Base-by-base conservation (phyloP, 2,113 vertebrate genomes). In the Todiramphus saurophagus region DNA sequence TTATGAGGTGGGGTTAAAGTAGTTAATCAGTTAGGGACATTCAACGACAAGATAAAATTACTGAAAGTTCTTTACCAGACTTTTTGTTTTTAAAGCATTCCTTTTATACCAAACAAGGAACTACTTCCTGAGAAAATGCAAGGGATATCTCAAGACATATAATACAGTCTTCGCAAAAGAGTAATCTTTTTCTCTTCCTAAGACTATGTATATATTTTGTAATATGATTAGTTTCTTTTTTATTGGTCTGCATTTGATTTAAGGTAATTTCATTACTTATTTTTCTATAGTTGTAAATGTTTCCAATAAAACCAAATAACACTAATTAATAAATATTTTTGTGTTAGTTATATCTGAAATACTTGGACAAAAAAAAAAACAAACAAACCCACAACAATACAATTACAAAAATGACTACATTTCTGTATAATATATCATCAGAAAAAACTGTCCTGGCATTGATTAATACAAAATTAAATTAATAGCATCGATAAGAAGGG, bases 291-390 rank as follows among this genome's bases (percentile, higher is more conserved):
- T 33, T 85, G 28, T 37, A 92, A 93, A 87, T 58, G 9, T 56
- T 93, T 94, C 55, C 7, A 95, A 87, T 80, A 87, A 91, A 85
- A 53, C 23, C 4, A 72, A 68, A 77, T 64, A 78, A 84, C 55
- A 59, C 4, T 86, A 70, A 86, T 88, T 46, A 48, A 90, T 79
- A 73, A 87, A 73, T 73, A 73, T 12, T 20, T 66, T 59, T 88
- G 1, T 69, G 24, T 66, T 85, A 64, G 25, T 44, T 94, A 37
- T 66, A 46, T 37, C 6, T 83, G 10, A 89, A 79, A 69, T 37
- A 64, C 3, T n/a, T 10, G 23, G 2, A 5, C 2, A 2, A 10
- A 2, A 12, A 27, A 7, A n/a, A 35, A 48, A 63, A 43, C 5
- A 48, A 63, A 43, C 5, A 74, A 35, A 86, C 19, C 7, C 12